Base-by-base conservation (phyloP, 1,140 invertebrate species). In the Acromyrmex charruanus region DNA sequence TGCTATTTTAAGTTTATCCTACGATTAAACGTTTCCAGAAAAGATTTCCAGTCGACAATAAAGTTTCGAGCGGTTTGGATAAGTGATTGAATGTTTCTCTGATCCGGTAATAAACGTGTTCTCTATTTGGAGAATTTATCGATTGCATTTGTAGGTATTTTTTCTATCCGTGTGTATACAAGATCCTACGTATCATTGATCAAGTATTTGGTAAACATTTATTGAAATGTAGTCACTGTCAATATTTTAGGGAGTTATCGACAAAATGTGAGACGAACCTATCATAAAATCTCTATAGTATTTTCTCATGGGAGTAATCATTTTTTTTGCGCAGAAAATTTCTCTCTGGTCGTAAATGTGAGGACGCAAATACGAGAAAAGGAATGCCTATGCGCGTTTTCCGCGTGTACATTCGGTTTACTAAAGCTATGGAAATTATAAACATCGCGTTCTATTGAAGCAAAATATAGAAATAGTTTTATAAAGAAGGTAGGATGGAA, bases 141-240 rank as follows among this genome's bases (percentile, higher is more conserved):
- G 39, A 72, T 35, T 14, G 68, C 6, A 14, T 14, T 61, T 49
- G 10, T 49, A 39, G 4, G 10, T 61, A 49, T 72, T 82, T 25
- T 3, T 9, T 72, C 25, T 74, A n/a, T 63, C n/a, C 2, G 16
- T 58, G 14, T 61, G 10, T 16, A 51, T 3, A 9, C 21, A 39
- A 21, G 18, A 7, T 12, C 12, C 16, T 39, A 55, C 4, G 14
- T 14, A 74, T 74, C 39, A 51, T 74, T 84, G 74, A 84, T 61
- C 25, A 25, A 74, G n/a, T 74, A 82, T 82, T 74, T 59, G 55
- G 25, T 35, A 74, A 82, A 84, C 55, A 74, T n/a, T 74, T 61
- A 63, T 51, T 10, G 35, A n/a, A 49, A 63, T 18, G 18, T 44
- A 18, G 6, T 31, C 6, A 14, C 16, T 35, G 6, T 84, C 39